phyloP scores from a whole-genome alignment of 2,113 vertebrate species.

The Triplophysa tibetana region DNA sequence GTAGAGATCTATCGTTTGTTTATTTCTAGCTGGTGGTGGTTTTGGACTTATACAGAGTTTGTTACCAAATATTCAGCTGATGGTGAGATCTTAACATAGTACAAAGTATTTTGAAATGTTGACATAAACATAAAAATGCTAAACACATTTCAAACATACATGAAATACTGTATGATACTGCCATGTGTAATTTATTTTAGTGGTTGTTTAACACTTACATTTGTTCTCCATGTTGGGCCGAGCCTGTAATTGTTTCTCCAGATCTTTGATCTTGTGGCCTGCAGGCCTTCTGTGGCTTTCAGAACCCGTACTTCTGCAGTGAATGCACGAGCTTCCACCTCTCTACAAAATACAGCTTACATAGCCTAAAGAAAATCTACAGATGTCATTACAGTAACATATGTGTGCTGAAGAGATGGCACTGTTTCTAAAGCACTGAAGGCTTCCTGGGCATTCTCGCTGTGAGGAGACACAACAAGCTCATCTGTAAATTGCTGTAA shows the following conservation, averaged over 20 bases:
- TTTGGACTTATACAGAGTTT: too few species aligned
- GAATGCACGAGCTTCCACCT: constrained; percentile 70
- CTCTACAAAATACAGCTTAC: constrained; percentile 45
- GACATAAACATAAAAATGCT: too few species aligned
- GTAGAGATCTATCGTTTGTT: too few species aligned
- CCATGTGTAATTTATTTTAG: too few species aligned
- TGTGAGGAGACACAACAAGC: constrained; percentile 60
- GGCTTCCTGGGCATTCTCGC: constrained; percentile 68
- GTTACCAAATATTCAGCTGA: too few species aligned
- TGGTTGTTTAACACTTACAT: constrained; percentile 18
- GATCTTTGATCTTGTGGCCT: constrained; percentile 74
- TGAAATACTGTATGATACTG: too few species aligned
- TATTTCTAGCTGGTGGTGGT: too few species aligned
- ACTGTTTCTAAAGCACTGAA: constrained; percentile 72
- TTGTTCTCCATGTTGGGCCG: constrained; percentile 48
- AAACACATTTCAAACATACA: too few species aligned
- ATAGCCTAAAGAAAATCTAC: neutral
- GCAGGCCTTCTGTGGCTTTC: constrained; percentile 75
- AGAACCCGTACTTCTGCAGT: too few species aligned
- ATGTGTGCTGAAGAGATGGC: constrained; percentile 72
- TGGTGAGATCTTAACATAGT: too few species aligned
- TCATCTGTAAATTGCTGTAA: constrained; percentile 66
- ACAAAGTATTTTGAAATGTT: too few species aligned
- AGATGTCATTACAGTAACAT: constrained; percentile 54
- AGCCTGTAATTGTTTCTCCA: constrained; percentile 71